Evolutionary conservation across 1,140 invertebrate genomes (phyloP).

Genomic region (Apolygus lucorum): DNA sequence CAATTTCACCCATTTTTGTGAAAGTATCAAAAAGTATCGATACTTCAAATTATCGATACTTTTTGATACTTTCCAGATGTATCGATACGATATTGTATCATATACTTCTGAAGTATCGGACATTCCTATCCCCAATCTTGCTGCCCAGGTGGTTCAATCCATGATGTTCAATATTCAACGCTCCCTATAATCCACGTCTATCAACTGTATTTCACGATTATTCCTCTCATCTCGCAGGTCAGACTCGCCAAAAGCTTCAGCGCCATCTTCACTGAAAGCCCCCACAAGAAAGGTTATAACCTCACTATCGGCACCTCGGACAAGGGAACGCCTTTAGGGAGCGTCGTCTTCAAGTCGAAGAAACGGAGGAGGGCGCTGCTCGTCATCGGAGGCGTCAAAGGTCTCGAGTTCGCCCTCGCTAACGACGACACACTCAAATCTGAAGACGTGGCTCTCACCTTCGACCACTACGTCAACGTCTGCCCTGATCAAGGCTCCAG

Average conservation of each 20-base stretch:
- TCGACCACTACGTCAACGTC: slow-evolving; percentile 87
- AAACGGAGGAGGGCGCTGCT: slow-evolving; percentile 69
- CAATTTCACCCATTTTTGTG: no score
- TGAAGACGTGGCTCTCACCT: slow-evolving; percentile 71
- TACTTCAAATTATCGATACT: no score
- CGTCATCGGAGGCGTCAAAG: slow-evolving; percentile 88
- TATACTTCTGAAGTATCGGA: no score
- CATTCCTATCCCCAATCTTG: no score
- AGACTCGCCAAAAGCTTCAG: slow-evolving; percentile 71
- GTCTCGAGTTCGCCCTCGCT: slow-evolving; percentile 81
- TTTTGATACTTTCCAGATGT: no score
- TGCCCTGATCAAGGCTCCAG: slow-evolving; percentile 86
- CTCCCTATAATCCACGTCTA: no score
- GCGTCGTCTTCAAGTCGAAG: slow-evolving; percentile 44
- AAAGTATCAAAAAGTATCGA: no score
- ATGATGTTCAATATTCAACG: no score
- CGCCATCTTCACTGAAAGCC: slow-evolving; percentile 76
- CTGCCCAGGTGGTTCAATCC: no score
- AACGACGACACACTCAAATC: slow-evolving; percentile 66
- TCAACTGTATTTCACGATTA: no score
- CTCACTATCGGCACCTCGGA: slow-evolving; percentile 85
- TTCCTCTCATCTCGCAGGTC: no score
- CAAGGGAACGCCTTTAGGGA: slow-evolving; percentile 62
- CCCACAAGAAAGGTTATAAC: slow-evolving; percentile 70
- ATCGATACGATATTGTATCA: no score